phyloP scores from a whole-genome alignment of 2,888 invertebrate genomes.

The Spodoptera littoralis region DNA sequence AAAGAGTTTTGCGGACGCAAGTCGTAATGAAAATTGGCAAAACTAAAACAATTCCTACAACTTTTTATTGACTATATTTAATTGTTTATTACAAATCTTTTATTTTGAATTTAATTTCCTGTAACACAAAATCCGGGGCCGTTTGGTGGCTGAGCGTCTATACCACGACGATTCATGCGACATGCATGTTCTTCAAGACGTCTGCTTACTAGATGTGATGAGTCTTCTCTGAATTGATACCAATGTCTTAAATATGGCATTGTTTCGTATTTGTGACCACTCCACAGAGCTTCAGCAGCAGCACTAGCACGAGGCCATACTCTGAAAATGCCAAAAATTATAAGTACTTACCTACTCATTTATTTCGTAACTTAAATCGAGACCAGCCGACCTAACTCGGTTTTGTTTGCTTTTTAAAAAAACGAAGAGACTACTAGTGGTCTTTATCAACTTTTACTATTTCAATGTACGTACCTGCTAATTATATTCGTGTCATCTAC shows the following conservation, averaged over 20 bases:
- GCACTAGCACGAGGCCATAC: slow-evolving; percentile 96
- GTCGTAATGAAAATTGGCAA: no score
- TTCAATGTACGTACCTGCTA: slow-evolving; percentile 68
- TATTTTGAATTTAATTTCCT: not conserved
- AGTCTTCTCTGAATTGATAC: slow-evolving; percentile 23
- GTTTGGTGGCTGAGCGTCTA: slow-evolving; percentile 91
- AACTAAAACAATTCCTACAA: no score
- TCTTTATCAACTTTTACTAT: no score
- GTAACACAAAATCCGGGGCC: slow-evolving; percentile 89
- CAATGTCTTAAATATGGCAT: not conserved
- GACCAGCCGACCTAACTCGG: no score
- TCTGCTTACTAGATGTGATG: slow-evolving; percentile 64
- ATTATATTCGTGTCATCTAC: slow-evolving; percentile 91
- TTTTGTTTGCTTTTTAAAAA: no score
- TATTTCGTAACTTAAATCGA: no score
- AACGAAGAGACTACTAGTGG: no score
- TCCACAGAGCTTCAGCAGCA: slow-evolving; percentile 91
- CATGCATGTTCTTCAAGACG: slow-evolving; percentile 86
- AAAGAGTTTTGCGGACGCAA: no score
- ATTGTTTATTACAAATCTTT: no score
- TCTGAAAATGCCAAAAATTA: slow-evolving; percentile 62
- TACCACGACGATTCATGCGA: slow-evolving; percentile 91
- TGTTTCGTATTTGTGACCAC: slow-evolving; percentile 25
- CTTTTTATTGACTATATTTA: no score
- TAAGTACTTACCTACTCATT: no score